Evolutionary conservation across 2,888 invertebrate species (phyloP).

Genomic region (Macropis europaea): DNA sequence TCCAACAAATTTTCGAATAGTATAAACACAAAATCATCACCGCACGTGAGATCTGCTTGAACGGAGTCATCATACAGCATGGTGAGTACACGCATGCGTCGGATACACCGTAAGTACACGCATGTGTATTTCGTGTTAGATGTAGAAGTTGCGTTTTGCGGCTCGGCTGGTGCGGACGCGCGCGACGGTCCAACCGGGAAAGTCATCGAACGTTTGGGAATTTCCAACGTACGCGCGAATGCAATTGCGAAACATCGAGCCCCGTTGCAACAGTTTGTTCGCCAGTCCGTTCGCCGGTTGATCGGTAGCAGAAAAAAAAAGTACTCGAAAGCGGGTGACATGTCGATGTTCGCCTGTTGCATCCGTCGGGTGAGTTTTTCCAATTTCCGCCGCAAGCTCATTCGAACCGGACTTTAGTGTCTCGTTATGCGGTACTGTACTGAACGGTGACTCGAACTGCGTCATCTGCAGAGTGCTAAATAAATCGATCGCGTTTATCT

Average conservation of each 20-base stretch:
- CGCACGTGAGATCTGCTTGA: slow-evolving; percentile 33
- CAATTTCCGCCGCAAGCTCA: background rate
- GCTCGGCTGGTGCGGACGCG: slow-evolving; percentile 32
- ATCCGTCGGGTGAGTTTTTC: slow-evolving; percentile 73
- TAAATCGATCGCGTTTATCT: no score
- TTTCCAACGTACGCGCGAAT: slow-evolving; percentile 3
- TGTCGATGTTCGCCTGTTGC: slow-evolving; percentile 75
- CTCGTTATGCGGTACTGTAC: background rate
- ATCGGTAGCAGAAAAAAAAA: background rate
- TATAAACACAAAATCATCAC: no score
- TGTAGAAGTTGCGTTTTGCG: slow-evolving; percentile 31
- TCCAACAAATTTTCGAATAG: no score
- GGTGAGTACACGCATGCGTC: no score
- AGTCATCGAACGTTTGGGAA: background rate
- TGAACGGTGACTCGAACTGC: background rate
- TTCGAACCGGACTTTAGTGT: background rate
- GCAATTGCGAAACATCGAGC: background rate
- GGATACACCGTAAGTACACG: no score
- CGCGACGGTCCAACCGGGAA: background rate
- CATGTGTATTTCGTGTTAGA: slow-evolving; percentile 34
- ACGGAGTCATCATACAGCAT: no score
- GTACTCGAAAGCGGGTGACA: slow-evolving; percentile 14
- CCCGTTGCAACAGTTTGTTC: background rate
- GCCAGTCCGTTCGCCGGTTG: background rate
- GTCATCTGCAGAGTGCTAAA: no score